These are phyloP conservation scores for Catharus ustulatus DNA, from an alignment of 2,797 vertebrate species.

Conservation along the genomic window DNA sequence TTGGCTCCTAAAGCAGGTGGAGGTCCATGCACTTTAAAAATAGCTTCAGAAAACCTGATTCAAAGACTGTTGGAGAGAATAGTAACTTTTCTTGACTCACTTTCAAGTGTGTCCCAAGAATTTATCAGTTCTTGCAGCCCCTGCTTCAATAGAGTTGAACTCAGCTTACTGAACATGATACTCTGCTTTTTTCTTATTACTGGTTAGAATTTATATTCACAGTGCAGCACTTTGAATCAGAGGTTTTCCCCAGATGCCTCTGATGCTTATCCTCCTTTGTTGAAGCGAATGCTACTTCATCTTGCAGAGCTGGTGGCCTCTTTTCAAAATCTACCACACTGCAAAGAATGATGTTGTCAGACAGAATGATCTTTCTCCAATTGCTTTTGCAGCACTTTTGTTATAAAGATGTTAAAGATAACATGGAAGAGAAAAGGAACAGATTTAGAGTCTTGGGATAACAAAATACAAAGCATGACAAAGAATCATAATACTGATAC, in stretches of 20 bases:
- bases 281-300: constrained; percentile 7
- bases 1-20: background rate
- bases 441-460: constrained; percentile 29
- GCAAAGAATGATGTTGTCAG: constrained; percentile 57
- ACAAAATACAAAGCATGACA: constrained; percentile 13
- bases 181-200: background rate
- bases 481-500: constrained; percentile 3
- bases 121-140: background rate
- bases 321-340: constrained; percentile 11
- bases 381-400: constrained; percentile 41
- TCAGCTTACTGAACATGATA: background rate
- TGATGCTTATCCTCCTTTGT: constrained; percentile 65
- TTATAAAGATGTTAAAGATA: constrained; percentile 62
- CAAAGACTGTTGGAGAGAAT: background rate
- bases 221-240: constrained; percentile 29
- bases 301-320: constrained; percentile 11
- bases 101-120: background rate
- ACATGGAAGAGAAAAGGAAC: constrained; percentile 24
- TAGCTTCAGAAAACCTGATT: background rate
- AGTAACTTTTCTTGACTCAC: background rate
- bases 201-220: constrained; percentile 48
- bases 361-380: constrained; percentile 52
- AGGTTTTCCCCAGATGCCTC: constrained; percentile 54
- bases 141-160: background rate
- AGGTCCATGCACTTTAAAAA: background rate